phyloP scores from a whole-genome alignment of 37 sponge, comb jelly and placozoan genomes.

The Mnemiopsis leidyi region DNA sequence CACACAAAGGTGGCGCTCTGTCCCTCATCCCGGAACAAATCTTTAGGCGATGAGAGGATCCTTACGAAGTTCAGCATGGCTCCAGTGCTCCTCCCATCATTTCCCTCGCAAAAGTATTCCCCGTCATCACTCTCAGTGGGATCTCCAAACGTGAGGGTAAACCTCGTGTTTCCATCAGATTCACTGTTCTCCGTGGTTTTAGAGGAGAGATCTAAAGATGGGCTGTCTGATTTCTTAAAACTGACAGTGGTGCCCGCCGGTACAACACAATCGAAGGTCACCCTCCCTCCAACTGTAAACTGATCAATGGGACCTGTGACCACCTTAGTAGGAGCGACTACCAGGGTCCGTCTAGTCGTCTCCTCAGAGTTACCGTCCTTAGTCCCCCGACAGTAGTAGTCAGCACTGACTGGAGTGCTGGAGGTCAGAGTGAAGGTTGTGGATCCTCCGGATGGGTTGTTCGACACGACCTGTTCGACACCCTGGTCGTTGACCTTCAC shows the following conservation, averaged over 20 bases:
- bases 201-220: neutral
- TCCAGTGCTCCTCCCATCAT: neutral
- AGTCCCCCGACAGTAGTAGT: neutral
- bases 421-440: neutral
- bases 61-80: neutral
- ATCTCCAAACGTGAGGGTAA: neutral
- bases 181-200: neutral
- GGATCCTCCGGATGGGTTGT: neutral
- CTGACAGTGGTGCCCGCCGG: neutral
- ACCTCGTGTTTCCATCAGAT: neutral
- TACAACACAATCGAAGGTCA: neutral
- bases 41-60: neutral
- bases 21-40: constrained; percentile 1
- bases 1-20: neutral
- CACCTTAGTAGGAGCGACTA: neutral
- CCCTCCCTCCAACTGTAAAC: neutral
- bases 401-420: neutral
- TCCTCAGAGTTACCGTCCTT: neutral
- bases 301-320: neutral
- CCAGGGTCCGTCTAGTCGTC: neutral
- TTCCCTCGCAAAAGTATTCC: neutral
- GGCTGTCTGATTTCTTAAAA: constrained; percentile 12
- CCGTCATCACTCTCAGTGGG: neutral
- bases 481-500: neutral
- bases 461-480: neutral